Evolutionary conservation across 1,140 invertebrate genomes (phyloP).

Genomic region (Mamestra configurata): DNA sequence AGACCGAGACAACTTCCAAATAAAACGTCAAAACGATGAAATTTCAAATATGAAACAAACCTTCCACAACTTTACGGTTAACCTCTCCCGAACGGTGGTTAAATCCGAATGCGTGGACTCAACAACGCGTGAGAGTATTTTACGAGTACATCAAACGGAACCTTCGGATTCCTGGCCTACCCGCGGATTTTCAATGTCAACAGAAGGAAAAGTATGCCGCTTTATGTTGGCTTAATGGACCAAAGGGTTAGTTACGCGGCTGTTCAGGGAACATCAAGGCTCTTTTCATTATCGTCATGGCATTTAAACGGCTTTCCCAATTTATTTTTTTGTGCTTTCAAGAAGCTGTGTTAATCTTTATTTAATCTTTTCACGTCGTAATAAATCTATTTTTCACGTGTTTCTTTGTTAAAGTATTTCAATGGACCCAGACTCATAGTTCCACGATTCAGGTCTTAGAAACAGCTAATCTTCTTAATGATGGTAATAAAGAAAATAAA

Average conservation of each 20-base stretch:
- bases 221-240: slow-evolving; percentile 22
- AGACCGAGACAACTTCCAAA: not conserved
- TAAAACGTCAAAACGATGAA: not conserved
- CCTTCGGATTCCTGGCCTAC: slow-evolving; percentile 4
- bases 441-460: not conserved
- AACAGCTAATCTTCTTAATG: slow-evolving; percentile 14
- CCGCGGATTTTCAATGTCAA: slow-evolving; percentile 39
- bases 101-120: not conserved
- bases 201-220: not conserved
- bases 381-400: not conserved
- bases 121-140: slow-evolving; percentile 35
- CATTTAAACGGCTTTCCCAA: slow-evolving; percentile 12
- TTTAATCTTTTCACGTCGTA: not conserved
- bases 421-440: not conserved
- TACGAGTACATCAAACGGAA: slow-evolving; percentile 34
- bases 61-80: not conserved
- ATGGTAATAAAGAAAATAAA: slow-evolving; percentile 35
- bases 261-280: slow-evolving; percentile 6
- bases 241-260: slow-evolving; percentile 29
- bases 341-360: slow-evolving; percentile 6
- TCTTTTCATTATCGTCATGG: not conserved
- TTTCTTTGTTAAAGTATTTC: not conserved
- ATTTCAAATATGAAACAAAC: not conserved
- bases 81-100: slow-evolving; percentile 1
- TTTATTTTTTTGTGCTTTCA: slow-evolving; percentile 1